Base-by-base conservation (phyloP, 2,888 invertebrate species). In the Odontomyia ornata region DNA sequence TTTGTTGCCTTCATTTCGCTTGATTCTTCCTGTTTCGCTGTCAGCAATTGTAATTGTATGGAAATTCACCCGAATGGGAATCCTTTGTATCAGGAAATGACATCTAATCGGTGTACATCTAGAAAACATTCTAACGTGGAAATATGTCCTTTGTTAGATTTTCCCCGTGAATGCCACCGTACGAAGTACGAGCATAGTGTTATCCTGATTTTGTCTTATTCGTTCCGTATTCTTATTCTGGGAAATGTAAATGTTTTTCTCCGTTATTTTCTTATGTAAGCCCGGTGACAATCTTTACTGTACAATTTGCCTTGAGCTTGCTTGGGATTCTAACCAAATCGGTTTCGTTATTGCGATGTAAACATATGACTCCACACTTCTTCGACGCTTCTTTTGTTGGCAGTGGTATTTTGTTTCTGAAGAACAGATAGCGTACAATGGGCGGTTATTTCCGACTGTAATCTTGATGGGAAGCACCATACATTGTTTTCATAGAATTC, bases 41-140 rank as follows among this genome's bases (percentile, higher is more conserved):
- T 73, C 30, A 43, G 72, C 69, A 64, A 69, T 78, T 76, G 76
- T 78, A 78, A 78, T 78, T 76, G 78, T 76, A 78, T 72, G 78
- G 78, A 60, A 76, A 76, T 78, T 72, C 28, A 15, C 71, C 27
- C 27, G 25, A 56, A 76, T 75, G 56, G 62, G 76, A 67, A 72
- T 71, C 46, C 75, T 56, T 28, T 43, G 47, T 75, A 77, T 75
- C 65, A 28, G 43, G 25, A 75, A 65, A 62, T 77, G 56, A 27
- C 47, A 67, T 73, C 77, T 75, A 75, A 72, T 62, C 43, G 72
- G 21, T 57, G 72, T 52, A 43, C 23, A n/a, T 46, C 27, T 67
- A 18, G 36, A 36, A n/a, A 46, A 43, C 21, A 67, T 67, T 23
- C 36, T 27, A 46, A 25, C 43, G 43, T 7, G 15, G 36, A 67